Conservation (phyloP, 1,140 invertebrate species). For the Musca domestica region DNA sequence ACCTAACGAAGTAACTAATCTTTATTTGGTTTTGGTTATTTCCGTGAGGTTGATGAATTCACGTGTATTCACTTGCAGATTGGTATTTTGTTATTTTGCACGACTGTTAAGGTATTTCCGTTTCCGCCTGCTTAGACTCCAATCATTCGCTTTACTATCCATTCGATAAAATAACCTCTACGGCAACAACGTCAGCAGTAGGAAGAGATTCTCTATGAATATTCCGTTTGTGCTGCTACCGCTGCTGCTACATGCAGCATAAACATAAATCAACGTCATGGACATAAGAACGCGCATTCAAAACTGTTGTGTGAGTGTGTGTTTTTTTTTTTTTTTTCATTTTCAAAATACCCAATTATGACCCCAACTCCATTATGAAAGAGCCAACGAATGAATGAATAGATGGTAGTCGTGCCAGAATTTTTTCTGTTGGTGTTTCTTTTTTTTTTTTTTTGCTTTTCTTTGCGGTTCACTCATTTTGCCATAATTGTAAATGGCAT, state of each 20-base stretch:
- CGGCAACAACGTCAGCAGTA: background rate
- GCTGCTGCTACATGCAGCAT: conserved; percentile 25
- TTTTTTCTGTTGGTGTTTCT: no score
- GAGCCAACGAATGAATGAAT: background rate
- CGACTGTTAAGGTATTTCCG: conserved; percentile 10
- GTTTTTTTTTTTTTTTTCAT: background rate
- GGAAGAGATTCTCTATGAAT: background rate
- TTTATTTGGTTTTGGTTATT: no score
- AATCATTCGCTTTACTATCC: no score
- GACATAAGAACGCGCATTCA: conserved; percentile 35
- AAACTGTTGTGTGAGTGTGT: no score
- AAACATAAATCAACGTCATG: conserved; percentile 53
- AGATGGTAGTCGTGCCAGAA: background rate
- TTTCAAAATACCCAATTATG: conserved; percentile 14
- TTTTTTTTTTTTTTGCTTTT: no score
- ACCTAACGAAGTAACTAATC: no score
- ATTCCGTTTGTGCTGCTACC: conserved; percentile 14
- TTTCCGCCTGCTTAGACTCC: conserved; percentile 6
- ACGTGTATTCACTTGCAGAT: background rate
- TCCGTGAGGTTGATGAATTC: no score
- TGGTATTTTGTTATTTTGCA: background rate
- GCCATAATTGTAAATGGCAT: no score
- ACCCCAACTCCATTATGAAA: background rate
- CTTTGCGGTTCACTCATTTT: no score
- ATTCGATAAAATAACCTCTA: no score